Evolutionary conservation across 1,140 invertebrate genomes (phyloP), one percentile per base, ranked within the genome.

Genomic region (Temnothorax curvispinosus): DNA sequence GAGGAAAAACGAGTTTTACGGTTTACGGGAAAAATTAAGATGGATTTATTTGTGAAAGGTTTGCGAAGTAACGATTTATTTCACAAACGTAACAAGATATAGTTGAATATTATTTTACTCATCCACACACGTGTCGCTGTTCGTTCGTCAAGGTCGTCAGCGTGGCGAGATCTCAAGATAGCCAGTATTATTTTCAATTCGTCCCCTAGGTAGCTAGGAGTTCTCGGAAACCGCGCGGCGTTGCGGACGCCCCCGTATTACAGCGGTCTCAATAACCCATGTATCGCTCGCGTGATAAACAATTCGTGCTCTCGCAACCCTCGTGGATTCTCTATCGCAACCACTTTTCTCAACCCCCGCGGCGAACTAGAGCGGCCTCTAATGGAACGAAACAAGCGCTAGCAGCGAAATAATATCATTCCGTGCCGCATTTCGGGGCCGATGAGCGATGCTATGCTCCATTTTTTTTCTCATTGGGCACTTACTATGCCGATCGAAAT

Each of bases 391-490:
- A 41, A 6, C 38, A 6, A 91, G 72, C 85, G 85, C 78, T 56
- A 27, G 81, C 84, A 21, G 78, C 56, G 60, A 87, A 32, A 72
- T n/a, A 41, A 41, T 13, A 11, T 67, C 54, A 86, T 7, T 89
- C 88, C 84, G 86, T 69, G 89, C 86, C 60, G 52, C 35, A 74
- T 69, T 69, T 62, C 27, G 27, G 27, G 27, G 27, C 27, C 27
- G 27, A 64, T 11, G 13, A 6, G 74, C 60, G 69, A 47, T 38
- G 52, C 88, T 52, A 58, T 60, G n/a, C 56, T 44, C 32, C 8
- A 3, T 71, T 67, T 72, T 41, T 65, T 52, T 50, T 13, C 6
- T 41, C 27, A 27, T 27, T 27, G 27, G 27, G 27, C 27, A 27
- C 27, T 27, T 27, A 27, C 27, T 27, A 27, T 27, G 27, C 27